A percentile compares a stretch with the other conserved stretches of the same genome.
Conservation (phyloP, 1,140 invertebrate species). For the fruit fly (Drosophila melanogaster) region DNA sequence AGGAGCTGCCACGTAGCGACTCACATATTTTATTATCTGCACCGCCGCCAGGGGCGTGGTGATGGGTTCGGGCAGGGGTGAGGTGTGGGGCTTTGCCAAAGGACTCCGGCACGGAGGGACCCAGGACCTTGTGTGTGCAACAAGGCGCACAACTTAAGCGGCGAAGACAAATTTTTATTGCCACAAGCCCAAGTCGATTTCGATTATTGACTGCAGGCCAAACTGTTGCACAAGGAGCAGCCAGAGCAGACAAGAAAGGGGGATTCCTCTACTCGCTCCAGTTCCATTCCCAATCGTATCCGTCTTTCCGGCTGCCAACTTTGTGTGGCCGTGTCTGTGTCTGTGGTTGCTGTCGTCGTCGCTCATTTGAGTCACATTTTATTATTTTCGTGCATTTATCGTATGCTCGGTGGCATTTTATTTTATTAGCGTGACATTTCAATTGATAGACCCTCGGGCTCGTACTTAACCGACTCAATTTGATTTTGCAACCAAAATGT, state of each 20-base stretch:
- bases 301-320: slow-evolving; percentile 26
- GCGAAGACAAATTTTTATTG: slow-evolving; percentile 69
- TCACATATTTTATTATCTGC: slow-evolving; percentile 55
- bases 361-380: slow-evolving; percentile 82
- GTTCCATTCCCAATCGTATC: slow-evolving; percentile 3
- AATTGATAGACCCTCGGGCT: slow-evolving; percentile 66
- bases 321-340: slow-evolving; percentile 38
- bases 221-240: slow-evolving; percentile 59
- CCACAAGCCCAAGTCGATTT: slow-evolving; percentile 66
- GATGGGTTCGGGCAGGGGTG: background rate
- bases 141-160: slow-evolving; percentile 73
- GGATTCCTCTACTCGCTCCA: background rate
- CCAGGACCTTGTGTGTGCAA: slow-evolving; percentile 60
- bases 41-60: slow-evolving; percentile 6
- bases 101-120: background rate
- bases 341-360: slow-evolving; percentile 64
- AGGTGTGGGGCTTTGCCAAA: background rate
- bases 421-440: slow-evolving; percentile 80
- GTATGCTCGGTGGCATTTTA: slow-evolving; percentile 72
- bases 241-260: slow-evolving; percentile 10
- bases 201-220: slow-evolving; percentile 65
- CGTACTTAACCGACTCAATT: slow-evolving; percentile 23
- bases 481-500: slow-evolving; percentile 32
- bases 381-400: slow-evolving; percentile 82
- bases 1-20: slow-evolving; percentile 50